Evolutionary conservation across 2,888 invertebrate species (phyloP).

Genomic region (Trimorus sp.): DNA sequence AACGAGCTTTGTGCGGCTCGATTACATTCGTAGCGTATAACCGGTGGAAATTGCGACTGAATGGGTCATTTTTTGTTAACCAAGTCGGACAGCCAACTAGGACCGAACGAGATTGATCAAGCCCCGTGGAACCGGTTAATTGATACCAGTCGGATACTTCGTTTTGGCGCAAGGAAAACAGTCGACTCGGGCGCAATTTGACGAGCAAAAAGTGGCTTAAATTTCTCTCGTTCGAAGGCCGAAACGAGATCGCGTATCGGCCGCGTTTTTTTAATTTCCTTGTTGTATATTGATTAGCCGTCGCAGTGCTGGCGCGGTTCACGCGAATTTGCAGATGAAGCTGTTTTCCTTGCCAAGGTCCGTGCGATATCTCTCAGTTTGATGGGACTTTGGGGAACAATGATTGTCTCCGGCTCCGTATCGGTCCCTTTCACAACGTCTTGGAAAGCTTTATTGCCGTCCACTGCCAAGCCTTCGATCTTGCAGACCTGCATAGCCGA

Average conservation of each 20-base stretch:
- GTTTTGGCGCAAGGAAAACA: constrained; percentile 2
- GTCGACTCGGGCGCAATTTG: constrained; percentile 12
- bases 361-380: constrained; percentile 72
- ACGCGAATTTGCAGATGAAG: constrained; percentile 36
- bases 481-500: constrained; percentile 56
- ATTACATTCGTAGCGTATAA: constrained; percentile 31
- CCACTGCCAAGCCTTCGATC: constrained; percentile 69
- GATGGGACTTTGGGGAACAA: constrained; percentile 77
- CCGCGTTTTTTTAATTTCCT: constrained; percentile 3
- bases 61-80: constrained; percentile 33
- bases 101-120: constrained; percentile 23
- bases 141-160: constrained; percentile 8
- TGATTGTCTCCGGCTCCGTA: constrained; percentile 71
- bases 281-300: constrained; percentile 61
- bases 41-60: constrained; percentile 29
- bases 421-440: constrained; percentile 68
- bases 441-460: constrained; percentile 71
- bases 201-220: constrained; percentile 16
- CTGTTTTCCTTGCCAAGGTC: constrained; percentile 69
- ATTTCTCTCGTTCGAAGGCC: constrained; percentile 7
- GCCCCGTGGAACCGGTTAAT: constrained; percentile 18
- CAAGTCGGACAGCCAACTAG: constrained; percentile 31
- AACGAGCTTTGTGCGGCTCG: constrained; percentile 41
- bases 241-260: constrained; percentile 21
- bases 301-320: constrained; percentile 53